Evolutionary conservation across 2,888 invertebrate species (phyloP), one percentile per base, ranked within the genome.

Genomic region (Venusia cambrica): DNA sequence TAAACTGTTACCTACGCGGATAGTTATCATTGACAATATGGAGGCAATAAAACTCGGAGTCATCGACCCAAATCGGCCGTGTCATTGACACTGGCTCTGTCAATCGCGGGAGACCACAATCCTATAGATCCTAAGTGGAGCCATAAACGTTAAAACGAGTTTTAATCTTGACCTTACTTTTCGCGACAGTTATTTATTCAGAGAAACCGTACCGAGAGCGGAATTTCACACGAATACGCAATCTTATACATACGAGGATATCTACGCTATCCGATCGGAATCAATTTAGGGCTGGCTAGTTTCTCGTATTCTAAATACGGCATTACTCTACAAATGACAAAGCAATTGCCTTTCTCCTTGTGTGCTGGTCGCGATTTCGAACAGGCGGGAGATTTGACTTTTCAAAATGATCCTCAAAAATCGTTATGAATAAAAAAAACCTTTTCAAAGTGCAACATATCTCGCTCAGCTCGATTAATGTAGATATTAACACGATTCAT

Each of bases 21-120:
- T 40, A 45, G 43, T 50, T 36, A 38, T 45, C 45, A 37, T 33
- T 21, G 29, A 39, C 34, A 40, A 36, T 44, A 31, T 27, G 39
- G 31, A 40, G 47, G 42, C 43, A 47, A 47, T 50, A 47, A 40
- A 47, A 45, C 40, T 41, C 35, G 33, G 40, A 43, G 50, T 50
- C 50, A 50, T 47, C 47, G 50, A 47, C 47, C 47, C 42, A 47
- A 47, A 48, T 50, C 43, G 28, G 43, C 18, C 26, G 32, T 43
- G 50, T 48, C 50, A 50, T 32, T 40, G 50, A 48, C 50, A 38
- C 35, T 40, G 50, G 45, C 50, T 36, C 35, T 41, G 45, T 42
- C 43, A 45, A 41, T 27, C 38, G 45, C 38, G 37, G 39, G 28
- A 43, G 29, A 20, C 27, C 19, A 42, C 38, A 38, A 38, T 42